These are phyloP conservation scores for Sinodicranocentrus sp. DNA, from an alignment of 2,888 invertebrate genomes.

Conservation along the genomic window DNA sequence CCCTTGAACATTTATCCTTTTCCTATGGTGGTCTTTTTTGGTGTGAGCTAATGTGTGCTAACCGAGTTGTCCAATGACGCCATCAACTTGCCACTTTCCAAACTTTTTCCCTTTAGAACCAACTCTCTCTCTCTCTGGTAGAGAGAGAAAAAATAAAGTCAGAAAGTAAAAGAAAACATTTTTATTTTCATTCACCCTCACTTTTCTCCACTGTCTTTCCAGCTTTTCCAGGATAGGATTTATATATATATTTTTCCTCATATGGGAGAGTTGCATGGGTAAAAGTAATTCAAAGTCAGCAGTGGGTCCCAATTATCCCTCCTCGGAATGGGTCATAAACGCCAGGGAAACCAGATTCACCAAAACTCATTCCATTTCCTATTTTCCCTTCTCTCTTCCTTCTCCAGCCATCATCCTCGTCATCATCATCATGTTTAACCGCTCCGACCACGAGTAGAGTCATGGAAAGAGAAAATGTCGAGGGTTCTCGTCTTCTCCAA, in stretches of 20 bases:
- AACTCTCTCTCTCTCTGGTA: background rate
- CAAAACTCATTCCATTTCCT: conserved; percentile 74
- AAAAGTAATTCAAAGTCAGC: conserved; percentile 74
- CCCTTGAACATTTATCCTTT: background rate
- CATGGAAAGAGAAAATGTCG: background rate
- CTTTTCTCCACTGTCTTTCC: no score
- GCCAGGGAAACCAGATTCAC: conserved; percentile 75
- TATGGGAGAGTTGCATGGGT: conserved; percentile 67
- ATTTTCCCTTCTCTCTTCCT: conserved; percentile 13
- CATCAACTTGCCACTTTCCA: conserved; percentile 38
- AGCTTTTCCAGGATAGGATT: no score
- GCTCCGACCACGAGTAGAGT: conserved; percentile 18
- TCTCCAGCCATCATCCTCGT: conserved; percentile 11
- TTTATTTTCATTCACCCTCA: no score
- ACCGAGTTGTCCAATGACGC: conserved; percentile 60
- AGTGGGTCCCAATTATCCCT: conserved; percentile 75
- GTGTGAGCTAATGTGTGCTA: conserved; percentile 58
- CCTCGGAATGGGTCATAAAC: conserved; percentile 74
- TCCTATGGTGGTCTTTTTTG: conserved; percentile 10
- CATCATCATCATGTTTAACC: conserved; percentile 22
- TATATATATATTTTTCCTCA: no score
- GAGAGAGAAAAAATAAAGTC: no score
- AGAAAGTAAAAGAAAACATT: no score
- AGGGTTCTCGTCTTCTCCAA: conserved; percentile 3
- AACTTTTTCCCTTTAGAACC: conserved; percentile 42